Evolutionary conservation across 2,113 vertebrate genomes (phyloP), one percentile per base, ranked within the genome.

Genomic region (Spea multiplicata): DNA sequence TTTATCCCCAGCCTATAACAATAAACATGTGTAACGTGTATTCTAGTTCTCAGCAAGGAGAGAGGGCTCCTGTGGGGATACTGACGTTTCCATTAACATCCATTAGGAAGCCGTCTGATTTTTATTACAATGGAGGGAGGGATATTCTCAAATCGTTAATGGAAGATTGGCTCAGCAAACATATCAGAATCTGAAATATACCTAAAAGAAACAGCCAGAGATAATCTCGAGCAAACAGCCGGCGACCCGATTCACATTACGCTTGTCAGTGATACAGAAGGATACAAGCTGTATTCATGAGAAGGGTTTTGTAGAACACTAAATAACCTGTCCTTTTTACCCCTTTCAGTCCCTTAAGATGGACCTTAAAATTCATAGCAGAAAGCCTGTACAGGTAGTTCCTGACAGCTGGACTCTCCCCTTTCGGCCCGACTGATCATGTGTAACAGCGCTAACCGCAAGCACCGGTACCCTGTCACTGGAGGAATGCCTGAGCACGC

Each of bases 91-190:
- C 71, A 80, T 80, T 80, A 80, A 46, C 71, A 80, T 59, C 78
- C 78, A 80, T 80, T 80, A 80, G 44, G 64, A 74, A 68, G 44
- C 16, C 55, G 57, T 64, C 53, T 14, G 57, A 80, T 80, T 73
- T 73, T 79, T 73, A 79, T 73, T 79, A 72, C 70, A 67, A 73
- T 57, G 70, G 70, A 5, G 61, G n/a, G 52, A 46, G 68, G 73
- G 59, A 80, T 80, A 46, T 68, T 74, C 64, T 67, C 48, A 61
- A 65, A 68, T 74, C 52, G 44, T 73, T 74, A 68, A 74, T 74
- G 78, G 71, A 44, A 44, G 77, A 12, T 74, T 49, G 44, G 44
- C 61, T 52, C 64, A 68, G 71, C 64, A 80, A 67, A 80, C 64
- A 73, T 74, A 68, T 79, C 14, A 66, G 30, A 52, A 52, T 52